Evolutionary conservation across 2,797 vertebrate genomes (phyloP).

Genomic region (Callimico goeldii): DNA sequence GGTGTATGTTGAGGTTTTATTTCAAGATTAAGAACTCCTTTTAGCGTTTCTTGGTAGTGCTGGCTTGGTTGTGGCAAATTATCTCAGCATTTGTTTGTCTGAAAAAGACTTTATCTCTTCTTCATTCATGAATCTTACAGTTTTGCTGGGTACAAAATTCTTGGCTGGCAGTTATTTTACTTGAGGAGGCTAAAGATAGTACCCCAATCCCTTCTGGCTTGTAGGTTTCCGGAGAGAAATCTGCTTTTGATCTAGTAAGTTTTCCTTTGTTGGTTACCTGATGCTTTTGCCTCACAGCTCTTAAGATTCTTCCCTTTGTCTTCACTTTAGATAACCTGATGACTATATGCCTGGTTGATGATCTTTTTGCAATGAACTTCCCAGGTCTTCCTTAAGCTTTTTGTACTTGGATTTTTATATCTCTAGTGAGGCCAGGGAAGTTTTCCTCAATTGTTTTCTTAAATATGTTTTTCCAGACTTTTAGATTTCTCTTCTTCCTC

Average conservation of each 20-base stretch:
- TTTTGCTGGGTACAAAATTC: neutral
- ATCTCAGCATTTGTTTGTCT: neutral
- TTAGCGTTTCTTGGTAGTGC: neutral
- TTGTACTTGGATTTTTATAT: neutral
- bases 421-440: neutral
- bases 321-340: neutral
- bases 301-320: neutral
- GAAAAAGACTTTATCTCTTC: neutral
- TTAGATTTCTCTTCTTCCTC: neutral
- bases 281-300: neutral
- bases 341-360: neutral
- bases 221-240: neutral
- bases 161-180: neutral
- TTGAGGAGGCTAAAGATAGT: neutral
- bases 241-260: neutral
- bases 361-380: neutral
- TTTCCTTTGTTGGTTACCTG: neutral
- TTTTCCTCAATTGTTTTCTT: neutral
- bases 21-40: neutral
- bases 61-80: neutral
- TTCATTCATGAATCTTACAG: neutral
- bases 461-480: neutral
- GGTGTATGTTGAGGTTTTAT: neutral
- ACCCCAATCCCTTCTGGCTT: neutral
- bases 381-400: neutral